A percentile compares a stretch with the other conserved stretches of the same genome.
phyloP scores from a whole-genome alignment of 2,888 invertebrate species.

The Drosophila pseudotalamancana region DNA sequence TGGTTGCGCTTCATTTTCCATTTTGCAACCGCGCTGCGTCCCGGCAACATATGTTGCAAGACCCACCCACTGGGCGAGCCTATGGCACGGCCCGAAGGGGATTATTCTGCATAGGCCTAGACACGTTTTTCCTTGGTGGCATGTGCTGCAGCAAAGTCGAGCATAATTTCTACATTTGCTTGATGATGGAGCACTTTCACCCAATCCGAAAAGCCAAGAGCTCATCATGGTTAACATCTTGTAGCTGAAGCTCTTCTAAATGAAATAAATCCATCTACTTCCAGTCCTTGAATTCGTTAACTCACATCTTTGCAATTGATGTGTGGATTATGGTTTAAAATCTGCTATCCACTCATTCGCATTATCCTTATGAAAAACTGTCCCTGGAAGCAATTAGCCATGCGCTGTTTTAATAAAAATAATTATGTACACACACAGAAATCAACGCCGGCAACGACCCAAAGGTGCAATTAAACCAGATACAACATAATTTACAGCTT shows the following conservation, averaged over 20 bases:
- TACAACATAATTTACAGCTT: constrained; percentile 80
- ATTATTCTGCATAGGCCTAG: constrained; percentile 42
- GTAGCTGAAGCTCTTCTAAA: constrained; percentile 26
- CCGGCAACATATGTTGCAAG: constrained; percentile 74
- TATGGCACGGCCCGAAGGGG: constrained; percentile 3
- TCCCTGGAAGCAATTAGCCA: constrained; percentile 22
- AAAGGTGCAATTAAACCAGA: constrained; percentile 73
- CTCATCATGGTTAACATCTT: constrained; percentile 37
- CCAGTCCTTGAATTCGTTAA: not conserved
- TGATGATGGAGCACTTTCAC: constrained; percentile 64
- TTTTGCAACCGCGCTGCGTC: constrained; percentile 44
- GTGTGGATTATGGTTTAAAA: too few species aligned
- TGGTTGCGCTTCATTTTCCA: constrained; percentile 76
- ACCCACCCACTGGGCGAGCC: constrained; percentile 23
- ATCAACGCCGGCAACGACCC: constrained; percentile 53
- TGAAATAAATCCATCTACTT: constrained; percentile 20
- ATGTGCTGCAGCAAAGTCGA: constrained; percentile 46
- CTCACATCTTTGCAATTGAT: too few species aligned
- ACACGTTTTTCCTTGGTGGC: constrained; percentile 46
- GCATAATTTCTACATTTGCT: constrained; percentile 72
- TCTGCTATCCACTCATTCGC: too few species aligned
- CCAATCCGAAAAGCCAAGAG: not conserved
- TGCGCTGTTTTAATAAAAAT: constrained; percentile 17
- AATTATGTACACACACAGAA: constrained; percentile 20
- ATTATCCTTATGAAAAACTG: too few species aligned